Percentiles rank a stretch among this genome's conserved stretches.
phyloP scores from a whole-genome alignment of 2,888 invertebrate species.

The Tenthredo scrophulariae region DNA sequence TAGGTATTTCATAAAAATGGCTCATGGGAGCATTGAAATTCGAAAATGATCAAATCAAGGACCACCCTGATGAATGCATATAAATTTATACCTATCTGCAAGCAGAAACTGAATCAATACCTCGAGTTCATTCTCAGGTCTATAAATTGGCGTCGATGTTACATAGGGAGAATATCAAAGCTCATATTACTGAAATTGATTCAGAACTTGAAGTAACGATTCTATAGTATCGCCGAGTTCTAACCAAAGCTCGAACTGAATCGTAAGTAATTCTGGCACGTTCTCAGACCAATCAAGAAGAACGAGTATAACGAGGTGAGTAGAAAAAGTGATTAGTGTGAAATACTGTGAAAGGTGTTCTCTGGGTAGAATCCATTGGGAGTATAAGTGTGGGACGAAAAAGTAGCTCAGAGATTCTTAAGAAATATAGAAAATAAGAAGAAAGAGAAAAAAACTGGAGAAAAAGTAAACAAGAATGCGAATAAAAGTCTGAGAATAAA shows the following conservation, averaged over 20 bases:
- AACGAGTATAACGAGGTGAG: neutral
- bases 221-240: neutral
- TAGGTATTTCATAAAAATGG: too few species aligned
- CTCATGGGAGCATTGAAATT: too few species aligned
- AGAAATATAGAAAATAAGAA: neutral
- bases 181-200: neutral
- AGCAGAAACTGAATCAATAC: neutral
- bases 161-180: neutral
- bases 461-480: neutral
- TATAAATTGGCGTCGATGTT: neutral
- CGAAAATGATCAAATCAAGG: too few species aligned
- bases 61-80: too few species aligned
- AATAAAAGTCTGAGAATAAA: constrained; percentile 27
- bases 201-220: neutral
- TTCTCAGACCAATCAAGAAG: neutral
- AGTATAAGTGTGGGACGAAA: neutral
- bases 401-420: neutral
- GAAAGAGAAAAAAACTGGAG: neutral
- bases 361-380: too few species aligned
- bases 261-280: neutral
- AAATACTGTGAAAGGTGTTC: neutral
- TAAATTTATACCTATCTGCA: neutral
- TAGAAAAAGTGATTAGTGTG: neutral
- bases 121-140: neutral
- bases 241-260: neutral